Conservation (phyloP, 2,797 vertebrate species). For the Leptoclinus maculatus region DNA sequence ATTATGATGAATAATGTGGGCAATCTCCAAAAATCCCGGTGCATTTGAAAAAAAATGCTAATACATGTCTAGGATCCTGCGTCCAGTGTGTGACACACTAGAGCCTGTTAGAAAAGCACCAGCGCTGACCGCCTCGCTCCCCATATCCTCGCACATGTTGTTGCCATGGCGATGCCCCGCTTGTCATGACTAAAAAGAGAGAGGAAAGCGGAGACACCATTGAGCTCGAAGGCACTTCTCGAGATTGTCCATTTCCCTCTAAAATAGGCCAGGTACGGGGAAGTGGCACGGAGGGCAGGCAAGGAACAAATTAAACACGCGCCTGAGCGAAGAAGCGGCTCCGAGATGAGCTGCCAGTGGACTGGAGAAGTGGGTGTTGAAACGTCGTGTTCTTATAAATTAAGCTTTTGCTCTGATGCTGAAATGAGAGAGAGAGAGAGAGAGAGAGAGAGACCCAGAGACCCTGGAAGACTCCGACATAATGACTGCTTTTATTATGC, state of each 20-base stretch:
- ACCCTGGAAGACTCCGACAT: slow-evolving; percentile 32
- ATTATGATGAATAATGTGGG: not conserved
- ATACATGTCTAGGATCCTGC: slow-evolving; percentile 41
- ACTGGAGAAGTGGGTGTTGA: slow-evolving; percentile 38
- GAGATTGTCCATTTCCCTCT: slow-evolving; percentile 67
- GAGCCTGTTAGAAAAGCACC: slow-evolving; percentile 50
- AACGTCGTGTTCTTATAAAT: slow-evolving; percentile 57
- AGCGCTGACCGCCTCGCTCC: slow-evolving; percentile 54
- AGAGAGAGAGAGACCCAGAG: not conserved
- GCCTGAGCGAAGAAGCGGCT: slow-evolving; percentile 41
- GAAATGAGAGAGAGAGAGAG: slow-evolving; percentile 5
- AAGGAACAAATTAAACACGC: slow-evolving; percentile 59
- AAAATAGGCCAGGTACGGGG: slow-evolving; percentile 54
- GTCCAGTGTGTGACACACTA: slow-evolving; percentile 57
- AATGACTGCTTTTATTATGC: slow-evolving; percentile 52
- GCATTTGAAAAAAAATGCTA: slow-evolving; percentile 52
- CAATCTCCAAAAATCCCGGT: not conserved
- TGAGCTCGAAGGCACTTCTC: slow-evolving; percentile 65
- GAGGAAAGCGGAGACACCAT: slow-evolving; percentile 53
- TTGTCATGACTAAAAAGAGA: slow-evolving; percentile 65
- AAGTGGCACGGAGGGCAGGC: slow-evolving; percentile 34
- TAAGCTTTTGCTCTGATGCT: slow-evolving; percentile 31
- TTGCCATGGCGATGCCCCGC: slow-evolving; percentile 78
- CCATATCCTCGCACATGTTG: slow-evolving; percentile 64
- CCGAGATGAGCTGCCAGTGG: slow-evolving; percentile 45